These are phyloP conservation scores for Sphaerophoria taeniata DNA, from an alignment of 2,888 invertebrate species.

Conservation along the genomic window DNA sequence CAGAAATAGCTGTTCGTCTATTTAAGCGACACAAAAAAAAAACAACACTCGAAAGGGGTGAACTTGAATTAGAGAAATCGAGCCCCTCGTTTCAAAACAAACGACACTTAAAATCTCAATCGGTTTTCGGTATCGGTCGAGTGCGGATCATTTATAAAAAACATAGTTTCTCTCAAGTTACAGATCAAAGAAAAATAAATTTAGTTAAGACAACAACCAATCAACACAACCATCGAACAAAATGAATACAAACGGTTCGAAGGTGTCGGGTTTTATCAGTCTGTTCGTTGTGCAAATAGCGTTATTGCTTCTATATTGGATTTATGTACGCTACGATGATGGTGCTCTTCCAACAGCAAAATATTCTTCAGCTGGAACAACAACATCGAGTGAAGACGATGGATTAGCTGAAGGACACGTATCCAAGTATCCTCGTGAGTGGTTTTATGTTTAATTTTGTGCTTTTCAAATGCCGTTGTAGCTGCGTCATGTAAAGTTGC, in stretches of 20 bases:
- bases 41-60: slow-evolving; percentile 58
- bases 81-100: slow-evolving; percentile 33
- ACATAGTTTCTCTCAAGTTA: not conserved
- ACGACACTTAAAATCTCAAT: slow-evolving; percentile 57
- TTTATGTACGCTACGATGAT: slow-evolving; percentile 83
- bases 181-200: not conserved
- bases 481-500: not conserved
- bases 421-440: slow-evolving; percentile 83
- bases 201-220: slow-evolving; percentile 48
- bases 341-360: slow-evolving; percentile 78
- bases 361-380: slow-evolving; percentile 52
- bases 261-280: slow-evolving; percentile 82
- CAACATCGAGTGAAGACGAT: slow-evolving; percentile 77
- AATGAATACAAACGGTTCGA: slow-evolving; percentile 81
- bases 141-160: slow-evolving; percentile 65
- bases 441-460: slow-evolving; percentile 78
- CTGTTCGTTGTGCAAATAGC: slow-evolving; percentile 84
- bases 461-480: slow-evolving; percentile 77
- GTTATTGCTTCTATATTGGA: slow-evolving; percentile 83
- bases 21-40: not conserved
- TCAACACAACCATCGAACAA: slow-evolving; percentile 50
- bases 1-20: not conserved
- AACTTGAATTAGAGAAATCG: slow-evolving; percentile 11
- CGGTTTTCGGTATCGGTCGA: slow-evolving; percentile 59
- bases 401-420: slow-evolving; percentile 81